Evolutionary conservation across 2,113 vertebrate genomes (phyloP).

Genomic region (Myotis davidii): DNA sequence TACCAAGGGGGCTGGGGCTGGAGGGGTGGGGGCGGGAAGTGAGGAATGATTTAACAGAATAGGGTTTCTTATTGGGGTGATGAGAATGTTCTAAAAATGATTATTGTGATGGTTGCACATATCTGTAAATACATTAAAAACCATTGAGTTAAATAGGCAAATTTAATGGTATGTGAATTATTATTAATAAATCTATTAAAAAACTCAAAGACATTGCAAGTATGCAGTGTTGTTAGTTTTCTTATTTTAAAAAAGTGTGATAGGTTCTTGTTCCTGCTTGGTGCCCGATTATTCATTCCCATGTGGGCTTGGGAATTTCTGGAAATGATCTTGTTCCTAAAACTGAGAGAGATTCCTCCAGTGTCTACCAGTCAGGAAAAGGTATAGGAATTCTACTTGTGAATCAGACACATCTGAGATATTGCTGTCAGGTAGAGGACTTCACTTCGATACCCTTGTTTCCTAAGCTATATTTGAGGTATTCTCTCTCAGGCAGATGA

Average conservation of each 20-base stretch:
- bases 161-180: background rate
- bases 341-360: background rate
- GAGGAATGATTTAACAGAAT: background rate
- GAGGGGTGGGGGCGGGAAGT: no score
- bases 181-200: background rate
- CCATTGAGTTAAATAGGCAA: background rate
- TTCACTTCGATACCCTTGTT: background rate
- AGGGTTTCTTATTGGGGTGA: background rate
- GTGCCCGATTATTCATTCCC: background rate
- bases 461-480: background rate
- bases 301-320: background rate
- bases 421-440: background rate
- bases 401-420: background rate
- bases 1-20: slow-evolving; percentile 65
- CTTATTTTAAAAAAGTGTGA: background rate
- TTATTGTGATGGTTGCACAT: background rate
- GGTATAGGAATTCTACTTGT: background rate
- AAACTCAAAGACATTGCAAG: background rate
- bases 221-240: background rate
- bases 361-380: background rate
- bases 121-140: background rate
- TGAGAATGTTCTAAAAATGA: background rate
- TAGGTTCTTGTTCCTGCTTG: background rate
- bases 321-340: background rate
- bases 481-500: background rate